A percentile compares a stretch with the other conserved stretches of the same genome.
Conservation (phyloP, 2,797 vertebrate genomes). For the Poecilia gillii region DNA sequence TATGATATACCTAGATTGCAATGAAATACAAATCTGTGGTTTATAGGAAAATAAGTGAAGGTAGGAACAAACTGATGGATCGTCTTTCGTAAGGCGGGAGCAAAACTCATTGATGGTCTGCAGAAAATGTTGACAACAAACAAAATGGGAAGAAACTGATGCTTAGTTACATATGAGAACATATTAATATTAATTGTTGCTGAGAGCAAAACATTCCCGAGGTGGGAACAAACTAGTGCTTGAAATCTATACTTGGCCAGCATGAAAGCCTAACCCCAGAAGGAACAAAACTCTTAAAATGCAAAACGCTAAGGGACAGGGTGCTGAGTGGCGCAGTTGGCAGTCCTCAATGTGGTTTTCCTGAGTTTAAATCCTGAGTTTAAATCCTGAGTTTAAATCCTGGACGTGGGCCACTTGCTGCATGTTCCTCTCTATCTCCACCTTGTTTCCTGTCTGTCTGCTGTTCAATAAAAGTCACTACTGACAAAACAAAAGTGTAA, state of each 20-base stretch:
- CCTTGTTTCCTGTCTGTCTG: background rate
- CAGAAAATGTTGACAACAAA: background rate
- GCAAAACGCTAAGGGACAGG: background rate
- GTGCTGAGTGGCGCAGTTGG: background rate
- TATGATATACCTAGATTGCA: background rate
- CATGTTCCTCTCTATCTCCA: background rate
- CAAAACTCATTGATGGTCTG: background rate
- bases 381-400: background rate
- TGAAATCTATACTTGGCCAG: background rate
- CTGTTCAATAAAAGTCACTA: background rate
- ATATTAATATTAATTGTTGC: background rate
- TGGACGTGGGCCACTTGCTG: background rate
- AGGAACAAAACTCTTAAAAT: background rate
- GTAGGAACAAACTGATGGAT: background rate
- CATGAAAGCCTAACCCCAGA: background rate
- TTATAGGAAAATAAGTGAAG: background rate
- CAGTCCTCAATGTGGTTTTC: background rate
- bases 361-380: background rate
- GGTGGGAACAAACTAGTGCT: background rate
- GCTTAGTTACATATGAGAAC: background rate
- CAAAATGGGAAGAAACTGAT: background rate
- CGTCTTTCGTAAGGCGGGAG: background rate
- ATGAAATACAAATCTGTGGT: background rate
- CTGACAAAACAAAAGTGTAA: background rate
- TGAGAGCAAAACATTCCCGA: background rate